Percentiles rank a stretch among this genome's conserved stretches.
These are phyloP conservation scores for Sphenopsis melanotis DNA, from an alignment of 2,797 vertebrate genomes.

Conservation along the genomic window DNA sequence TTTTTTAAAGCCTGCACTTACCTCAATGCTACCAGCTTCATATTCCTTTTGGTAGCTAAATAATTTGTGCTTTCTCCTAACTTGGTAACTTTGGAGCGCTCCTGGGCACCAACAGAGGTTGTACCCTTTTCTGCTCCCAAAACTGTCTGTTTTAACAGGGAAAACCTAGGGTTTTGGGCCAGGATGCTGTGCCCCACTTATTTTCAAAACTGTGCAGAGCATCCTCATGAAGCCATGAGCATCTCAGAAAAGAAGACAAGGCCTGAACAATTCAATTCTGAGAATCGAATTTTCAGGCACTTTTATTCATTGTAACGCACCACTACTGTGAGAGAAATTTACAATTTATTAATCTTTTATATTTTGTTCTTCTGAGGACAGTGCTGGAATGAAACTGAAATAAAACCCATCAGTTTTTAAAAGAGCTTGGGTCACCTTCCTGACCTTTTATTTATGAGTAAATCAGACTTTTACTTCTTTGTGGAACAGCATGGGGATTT, in stretches of 20 bases:
- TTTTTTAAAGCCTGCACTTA: not conserved
- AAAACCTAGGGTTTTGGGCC: accelerated
- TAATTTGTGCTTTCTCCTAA: not conserved
- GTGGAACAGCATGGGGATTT: not conserved
- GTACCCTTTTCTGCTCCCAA: not conserved
- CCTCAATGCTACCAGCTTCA: not conserved
- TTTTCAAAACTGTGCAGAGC: not conserved
- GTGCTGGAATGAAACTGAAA: not conserved
- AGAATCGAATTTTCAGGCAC: not conserved
- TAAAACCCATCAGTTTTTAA: not conserved
- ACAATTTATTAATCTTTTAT: not conserved
- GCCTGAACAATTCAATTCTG: not conserved
- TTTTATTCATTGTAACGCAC: not conserved
- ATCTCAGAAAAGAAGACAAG: not conserved
- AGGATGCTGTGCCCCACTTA: not conserved
- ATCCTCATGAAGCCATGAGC: not conserved
- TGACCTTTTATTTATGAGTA: not conserved
- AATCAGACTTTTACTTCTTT: not conserved
- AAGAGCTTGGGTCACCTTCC: not conserved
- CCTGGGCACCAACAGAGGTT: not conserved
- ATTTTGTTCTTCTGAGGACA: not conserved
- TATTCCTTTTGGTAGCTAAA: not conserved
- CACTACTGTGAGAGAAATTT: not conserved
- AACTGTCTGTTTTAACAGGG: not conserved
- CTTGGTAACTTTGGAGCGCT: not conserved